Conservation (phyloP, 2,888 invertebrate genomes). For the Caenorhabditis plicata region DNA sequence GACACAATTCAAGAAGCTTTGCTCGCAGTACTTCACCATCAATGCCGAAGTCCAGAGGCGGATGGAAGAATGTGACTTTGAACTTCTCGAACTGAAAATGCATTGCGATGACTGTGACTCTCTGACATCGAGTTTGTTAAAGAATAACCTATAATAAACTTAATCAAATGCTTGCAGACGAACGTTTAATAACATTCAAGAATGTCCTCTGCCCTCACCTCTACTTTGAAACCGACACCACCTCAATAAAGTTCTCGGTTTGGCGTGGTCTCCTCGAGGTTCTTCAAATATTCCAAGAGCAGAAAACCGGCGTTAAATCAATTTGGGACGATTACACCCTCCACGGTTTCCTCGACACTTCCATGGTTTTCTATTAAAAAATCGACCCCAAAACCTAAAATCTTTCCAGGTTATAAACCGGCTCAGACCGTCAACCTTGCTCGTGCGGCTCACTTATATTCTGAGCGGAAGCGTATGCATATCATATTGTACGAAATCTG, state of each 20-base stretch:
- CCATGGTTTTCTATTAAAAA: constrained; percentile 20
- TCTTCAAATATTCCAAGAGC: constrained; percentile 59
- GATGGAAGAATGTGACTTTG: constrained; percentile 52
- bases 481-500: constrained; percentile 24
- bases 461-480: constrained; percentile 38
- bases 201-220: constrained; percentile 64
- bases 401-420: constrained; percentile 25
- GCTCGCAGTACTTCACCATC: constrained; percentile 48
- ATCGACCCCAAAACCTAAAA: neutral
- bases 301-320: constrained; percentile 38
- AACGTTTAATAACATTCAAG: constrained; percentile 55
- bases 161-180: neutral
- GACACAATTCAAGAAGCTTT: constrained; percentile 56
- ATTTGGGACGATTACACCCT: constrained; percentile 53
- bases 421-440: constrained; percentile 30
- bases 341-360: constrained; percentile 48
- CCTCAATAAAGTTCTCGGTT: constrained; percentile 51
- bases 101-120: constrained; percentile 58
- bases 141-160: neutral
- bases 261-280: constrained; percentile 60
- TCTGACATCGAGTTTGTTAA: neutral
- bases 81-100: constrained; percentile 56
- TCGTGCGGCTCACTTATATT: constrained; percentile 21
- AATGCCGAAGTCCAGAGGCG: constrained; percentile 56
- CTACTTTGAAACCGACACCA: constrained; percentile 50